phyloP scores from a whole-genome alignment of 2,888 invertebrate genomes.

The Rhagonycha lutea region DNA sequence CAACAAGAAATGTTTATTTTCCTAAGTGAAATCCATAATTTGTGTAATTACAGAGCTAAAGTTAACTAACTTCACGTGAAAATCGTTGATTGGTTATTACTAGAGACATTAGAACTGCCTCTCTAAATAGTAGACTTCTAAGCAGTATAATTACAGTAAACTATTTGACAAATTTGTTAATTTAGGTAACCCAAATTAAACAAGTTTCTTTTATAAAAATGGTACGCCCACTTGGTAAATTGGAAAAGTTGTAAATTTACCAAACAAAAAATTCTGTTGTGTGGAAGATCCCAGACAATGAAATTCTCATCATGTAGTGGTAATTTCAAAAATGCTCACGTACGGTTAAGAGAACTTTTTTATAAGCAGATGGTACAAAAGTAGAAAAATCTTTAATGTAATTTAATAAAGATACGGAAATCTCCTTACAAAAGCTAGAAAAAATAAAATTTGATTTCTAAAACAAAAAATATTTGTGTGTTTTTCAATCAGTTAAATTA shows the following conservation, averaged over 20 bases:
- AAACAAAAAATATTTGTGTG: not conserved
- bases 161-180: not conserved
- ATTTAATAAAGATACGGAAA: slow-evolving; percentile 18
- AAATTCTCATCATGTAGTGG: not conserved
- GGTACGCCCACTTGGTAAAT: not conserved
- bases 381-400: slow-evolving; percentile 21
- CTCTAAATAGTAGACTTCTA: not conserved
- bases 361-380: slow-evolving; percentile 11
- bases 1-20: not conserved
- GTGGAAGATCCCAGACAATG: not conserved
- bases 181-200: not conserved
- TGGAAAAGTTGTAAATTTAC: not conserved
- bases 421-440: slow-evolving; percentile 10
- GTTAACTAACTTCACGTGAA: not conserved
- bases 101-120: not conserved
- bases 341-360: slow-evolving; percentile 12
- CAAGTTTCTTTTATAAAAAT: not conserved
- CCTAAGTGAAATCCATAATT: not conserved
- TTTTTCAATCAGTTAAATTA: not conserved
- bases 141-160: not conserved
- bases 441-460: slow-evolving; percentile 15
- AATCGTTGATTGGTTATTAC: not conserved
- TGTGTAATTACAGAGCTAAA: not conserved
- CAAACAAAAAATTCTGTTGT: not conserved
- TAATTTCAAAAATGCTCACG: slow-evolving; percentile 20